Percentiles rank a stretch among this genome's conserved stretches.
These are phyloP conservation scores for Malurus leucopterus DNA, from an alignment of 2,797 vertebrate genomes.

Conservation along the genomic window DNA sequence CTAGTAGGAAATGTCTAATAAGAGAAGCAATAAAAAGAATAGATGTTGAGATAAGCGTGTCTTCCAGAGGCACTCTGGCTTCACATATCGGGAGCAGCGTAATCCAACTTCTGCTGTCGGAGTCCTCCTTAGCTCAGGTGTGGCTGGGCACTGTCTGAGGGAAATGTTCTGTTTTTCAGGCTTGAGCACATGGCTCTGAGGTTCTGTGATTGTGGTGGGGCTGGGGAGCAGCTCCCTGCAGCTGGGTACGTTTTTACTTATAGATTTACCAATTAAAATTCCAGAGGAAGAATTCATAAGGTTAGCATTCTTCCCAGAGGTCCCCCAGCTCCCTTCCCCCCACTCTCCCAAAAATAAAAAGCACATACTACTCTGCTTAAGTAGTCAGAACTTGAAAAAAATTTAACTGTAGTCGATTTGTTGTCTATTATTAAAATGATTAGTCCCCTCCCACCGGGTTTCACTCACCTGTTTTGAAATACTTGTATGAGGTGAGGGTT, in stretches of 20 bases:
- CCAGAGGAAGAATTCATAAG: slow-evolving; percentile 56
- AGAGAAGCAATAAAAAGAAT: slow-evolving; percentile 59
- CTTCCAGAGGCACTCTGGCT: slow-evolving; percentile 23
- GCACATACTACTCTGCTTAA: slow-evolving; percentile 1
- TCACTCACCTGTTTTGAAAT: slow-evolving; percentile 46
- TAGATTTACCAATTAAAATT: slow-evolving; percentile 62
- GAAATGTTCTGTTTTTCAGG: background rate
- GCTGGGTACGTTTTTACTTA: slow-evolving; percentile 61
- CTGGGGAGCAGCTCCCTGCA: slow-evolving; percentile 54
- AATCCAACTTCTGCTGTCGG: background rate
- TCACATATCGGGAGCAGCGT: background rate
- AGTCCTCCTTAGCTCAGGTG: slow-evolving; percentile 44
- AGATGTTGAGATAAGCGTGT: slow-evolving; percentile 51
- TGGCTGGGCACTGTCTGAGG: slow-evolving; percentile 5
- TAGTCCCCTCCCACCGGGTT: background rate
- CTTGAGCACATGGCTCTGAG: background rate
- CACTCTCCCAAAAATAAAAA: slow-evolving; percentile 19
- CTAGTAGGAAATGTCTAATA: slow-evolving; percentile 63
- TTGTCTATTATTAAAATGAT: slow-evolving; percentile 10
- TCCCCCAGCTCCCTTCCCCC: slow-evolving; percentile 12
- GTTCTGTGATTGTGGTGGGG: background rate
- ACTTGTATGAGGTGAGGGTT: slow-evolving; percentile 32
- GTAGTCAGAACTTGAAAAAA: background rate
- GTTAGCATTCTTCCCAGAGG: slow-evolving; percentile 58
- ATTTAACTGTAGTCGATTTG: background rate